Evolutionary conservation across 2,113 vertebrate species (phyloP), one percentile per base, ranked within the genome.

Genomic region (Passer montanus): DNA sequence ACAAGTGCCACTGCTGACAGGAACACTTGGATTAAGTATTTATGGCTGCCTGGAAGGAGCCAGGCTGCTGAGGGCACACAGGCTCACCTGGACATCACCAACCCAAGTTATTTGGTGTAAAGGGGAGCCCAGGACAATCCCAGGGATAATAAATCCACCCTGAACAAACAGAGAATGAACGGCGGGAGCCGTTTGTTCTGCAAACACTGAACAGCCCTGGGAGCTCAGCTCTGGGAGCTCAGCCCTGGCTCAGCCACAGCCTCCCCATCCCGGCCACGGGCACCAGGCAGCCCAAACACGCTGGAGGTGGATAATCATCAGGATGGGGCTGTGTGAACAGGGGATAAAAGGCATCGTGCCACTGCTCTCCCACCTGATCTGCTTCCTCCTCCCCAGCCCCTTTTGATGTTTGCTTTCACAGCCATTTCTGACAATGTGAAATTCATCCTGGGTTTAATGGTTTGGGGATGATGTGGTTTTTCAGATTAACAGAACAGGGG

Each of bases 371-470:
- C 95, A 96, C 94, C 96, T 93, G 94, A 97, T 14, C 76, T 56
- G 27, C 83, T 76, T 66, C 95, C 81, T 92, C 72, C 62, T 77
- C 78, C 66, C 62, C 72, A 6, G 63, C 44, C 78, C 87, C 87
- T 94, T 97, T 96, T 97, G 94, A 97, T 94, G 94, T 95, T 81
- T 44, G 55, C 66, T 88, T 95, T 94, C 91, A 84, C 1, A 1
- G 93, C 0, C 3, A 33, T 87, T 92, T 66, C 95, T 94, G 49
- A 95, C 87, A 68, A 83, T 74, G 92, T 59, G 91, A 96, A 93
- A 73, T 90, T 83, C 91, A 85, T 77, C 92, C 93, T 87, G 66
- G 46, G 49, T 66, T 94, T 87, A 92, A 83, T 90, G 73, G 72
- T 49, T 91, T 79, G 89, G 89, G 89, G 83, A 49, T 94, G 93